These are phyloP conservation scores for Synaphobranchus kaupii DNA, from an alignment of 2,797 vertebrate species.

Conservation along the genomic window DNA sequence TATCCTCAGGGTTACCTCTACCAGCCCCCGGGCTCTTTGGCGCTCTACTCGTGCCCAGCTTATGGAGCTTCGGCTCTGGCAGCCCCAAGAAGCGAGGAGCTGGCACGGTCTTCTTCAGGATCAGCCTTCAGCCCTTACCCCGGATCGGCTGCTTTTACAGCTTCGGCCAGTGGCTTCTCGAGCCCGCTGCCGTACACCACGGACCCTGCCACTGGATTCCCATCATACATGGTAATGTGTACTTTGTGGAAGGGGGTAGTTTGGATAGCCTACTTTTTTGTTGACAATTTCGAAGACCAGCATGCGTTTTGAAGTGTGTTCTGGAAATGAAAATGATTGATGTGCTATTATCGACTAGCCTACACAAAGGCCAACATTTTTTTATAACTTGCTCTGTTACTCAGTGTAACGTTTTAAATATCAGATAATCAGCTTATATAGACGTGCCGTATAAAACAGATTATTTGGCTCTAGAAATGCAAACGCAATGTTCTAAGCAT, in stretches of 20 bases:
- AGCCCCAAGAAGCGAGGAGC: constrained; percentile 91
- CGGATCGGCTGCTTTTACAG: constrained; percentile 94
- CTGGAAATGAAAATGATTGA: constrained; percentile 10
- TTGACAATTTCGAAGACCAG: not conserved
- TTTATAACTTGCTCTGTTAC: not conserved
- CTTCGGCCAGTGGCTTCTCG: constrained; percentile 89
- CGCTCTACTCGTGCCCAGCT: constrained; percentile 95
- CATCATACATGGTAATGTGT: constrained; percentile 92
- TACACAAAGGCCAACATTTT: not conserved
- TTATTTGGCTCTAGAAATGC: not conserved
- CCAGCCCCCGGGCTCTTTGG: constrained; percentile 96
- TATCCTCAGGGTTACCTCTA: constrained; percentile 99
- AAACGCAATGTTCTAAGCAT: not conserved
- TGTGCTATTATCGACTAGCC: not conserved
- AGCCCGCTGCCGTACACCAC: constrained; percentile 91
- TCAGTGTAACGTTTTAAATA: not conserved
- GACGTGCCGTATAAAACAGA: not conserved
- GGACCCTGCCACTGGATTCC: constrained; percentile 90
- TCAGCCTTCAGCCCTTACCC: constrained; percentile 97
- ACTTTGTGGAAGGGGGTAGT: constrained; percentile 4
- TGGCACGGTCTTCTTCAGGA: constrained; percentile 90
- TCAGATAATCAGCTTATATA: not conserved
- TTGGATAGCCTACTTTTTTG: constrained; percentile 9
- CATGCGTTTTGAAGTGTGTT: not conserved
- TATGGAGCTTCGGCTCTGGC: constrained; percentile 93